Base-by-base conservation (phyloP, 1,140 invertebrate species). In the Eciton burchellii region DNA sequence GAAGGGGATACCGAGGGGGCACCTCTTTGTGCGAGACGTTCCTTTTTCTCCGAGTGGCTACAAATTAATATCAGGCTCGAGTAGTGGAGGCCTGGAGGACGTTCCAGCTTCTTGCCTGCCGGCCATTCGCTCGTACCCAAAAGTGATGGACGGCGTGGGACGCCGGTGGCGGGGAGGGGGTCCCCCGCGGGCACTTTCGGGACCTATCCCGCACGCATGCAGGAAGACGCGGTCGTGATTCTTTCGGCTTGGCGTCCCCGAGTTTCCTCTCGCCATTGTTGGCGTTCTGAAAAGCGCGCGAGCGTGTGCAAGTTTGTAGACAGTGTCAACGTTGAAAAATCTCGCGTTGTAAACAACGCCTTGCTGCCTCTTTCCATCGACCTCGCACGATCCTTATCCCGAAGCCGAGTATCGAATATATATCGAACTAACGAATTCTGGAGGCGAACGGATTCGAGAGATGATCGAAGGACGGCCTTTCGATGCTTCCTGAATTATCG, bases 241-340 rank as follows among this genome's bases (percentile, higher is more conserved):
- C 77, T 86, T 65, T 71, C 41, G 45, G 66, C 21, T 49, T 41
- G 52, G 6, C 6, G 41, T 41, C 71, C 45, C 21, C 49, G 16
- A 83, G n/a, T 81, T 86, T 88, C 87, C 86, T 85, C 54, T 41
- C 62, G n/a, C n/a, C 24, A 89, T 89, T 89, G 87, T 89, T 83
- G 19, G 72, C 60, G n/a, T 74, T 73, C 60, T 71, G 0, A 56
- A 73, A 57, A 57, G 60, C 35, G 49, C 45, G 65, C 43, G 43
- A 52, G 26, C 49, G 45, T 24, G 35, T 63, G 21, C 45, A 83
- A 88, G 88, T 89, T 89, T 89, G 88, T 86, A 89, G 89, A 89
- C 88, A 89, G 45, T 72, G 54, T 62, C 56, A 60, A 72, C 45
- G n/a, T n/a, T n/a, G 52, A 65, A 43, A 26, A 47, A 21, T 21